Evolutionary conservation across 1,140 invertebrate genomes (phyloP).

Genomic region (Drosophila arizonae): DNA sequence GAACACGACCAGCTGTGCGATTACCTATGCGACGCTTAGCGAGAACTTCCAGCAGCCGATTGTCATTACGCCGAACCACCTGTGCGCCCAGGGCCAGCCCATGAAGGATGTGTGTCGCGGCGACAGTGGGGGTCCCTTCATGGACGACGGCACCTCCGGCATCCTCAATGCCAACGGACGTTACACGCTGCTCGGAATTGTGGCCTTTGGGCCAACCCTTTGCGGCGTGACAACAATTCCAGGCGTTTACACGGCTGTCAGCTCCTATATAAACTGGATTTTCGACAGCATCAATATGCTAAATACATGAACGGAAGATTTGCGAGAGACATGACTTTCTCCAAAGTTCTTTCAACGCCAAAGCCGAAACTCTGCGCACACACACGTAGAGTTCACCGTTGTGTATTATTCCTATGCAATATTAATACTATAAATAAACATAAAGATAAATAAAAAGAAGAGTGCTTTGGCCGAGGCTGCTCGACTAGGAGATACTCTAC

Average conservation of each 20-base stretch:
- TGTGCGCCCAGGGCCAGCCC: constrained; percentile 84
- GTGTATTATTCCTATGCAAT: constrained; percentile 20
- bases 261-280: constrained; percentile 84
- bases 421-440: constrained; percentile 17
- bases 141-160: constrained; percentile 83
- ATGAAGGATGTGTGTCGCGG: constrained; percentile 83
- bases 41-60: constrained; percentile 82
- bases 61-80: constrained; percentile 82
- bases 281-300: constrained; percentile 39
- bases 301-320: background rate
- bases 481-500: no score
- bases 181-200: constrained; percentile 86
- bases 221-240: constrained; percentile 84
- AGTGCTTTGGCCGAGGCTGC: background rate
- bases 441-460: constrained; percentile 9
- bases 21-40: constrained; percentile 76
- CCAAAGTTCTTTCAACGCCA: constrained; percentile 62
- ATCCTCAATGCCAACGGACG: constrained; percentile 64
- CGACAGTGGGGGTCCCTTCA: constrained; percentile 88
- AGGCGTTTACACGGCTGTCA: constrained; percentile 85
- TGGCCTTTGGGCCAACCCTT: constrained; percentile 86
- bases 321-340: constrained; percentile 7
- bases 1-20: constrained; percentile 72
- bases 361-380: constrained; percentile 31
- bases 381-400: constrained; percentile 23